A percentile compares a stretch with the other conserved stretches of the same genome.
Conservation (phyloP, 1,140 invertebrate genomes). For the Ostrea edulis region DNA sequence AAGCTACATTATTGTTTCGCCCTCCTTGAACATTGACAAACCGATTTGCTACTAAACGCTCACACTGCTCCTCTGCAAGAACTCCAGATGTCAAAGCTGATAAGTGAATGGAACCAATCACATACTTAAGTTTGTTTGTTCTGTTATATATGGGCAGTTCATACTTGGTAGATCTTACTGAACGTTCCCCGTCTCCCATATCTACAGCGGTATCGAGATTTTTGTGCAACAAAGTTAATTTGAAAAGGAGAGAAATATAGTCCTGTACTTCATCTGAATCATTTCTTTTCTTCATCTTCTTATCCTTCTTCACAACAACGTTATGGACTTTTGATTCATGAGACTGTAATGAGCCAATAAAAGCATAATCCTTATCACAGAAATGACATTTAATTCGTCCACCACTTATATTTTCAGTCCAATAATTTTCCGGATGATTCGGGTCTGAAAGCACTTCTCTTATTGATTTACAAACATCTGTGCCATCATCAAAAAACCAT, state of each 20-base stretch:
- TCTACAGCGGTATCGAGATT: too few species aligned
- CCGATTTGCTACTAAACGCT: too few species aligned
- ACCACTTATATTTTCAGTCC: neutral
- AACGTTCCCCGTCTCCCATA: constrained; percentile 53
- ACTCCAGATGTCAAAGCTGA: too few species aligned
- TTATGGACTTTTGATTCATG: constrained; percentile 25
- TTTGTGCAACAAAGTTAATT: constrained; percentile 53
- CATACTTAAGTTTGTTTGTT: too few species aligned
- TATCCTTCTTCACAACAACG: neutral
- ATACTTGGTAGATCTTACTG: constrained; percentile 52
- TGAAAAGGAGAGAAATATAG: constrained; percentile 50
- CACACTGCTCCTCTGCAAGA: too few species aligned
- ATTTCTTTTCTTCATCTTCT: neutral
- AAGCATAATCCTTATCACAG: constrained; percentile 45
- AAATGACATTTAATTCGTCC: constrained; percentile 54
- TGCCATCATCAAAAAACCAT: constrained; percentile 45
- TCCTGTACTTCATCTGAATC: constrained; percentile 28
- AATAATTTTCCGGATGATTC: constrained; percentile 53
- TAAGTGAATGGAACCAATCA: too few species aligned
- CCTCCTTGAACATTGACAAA: too few species aligned
- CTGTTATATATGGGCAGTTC: constrained; percentile 55
- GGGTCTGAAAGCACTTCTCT: constrained; percentile 41
- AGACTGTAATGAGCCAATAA: neutral
- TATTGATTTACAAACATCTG: constrained; percentile 38
- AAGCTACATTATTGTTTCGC: too few species aligned